Evolutionary conservation across 2,797 vertebrate genomes (phyloP).

Genomic region (Pangasius krempfi): DNA sequence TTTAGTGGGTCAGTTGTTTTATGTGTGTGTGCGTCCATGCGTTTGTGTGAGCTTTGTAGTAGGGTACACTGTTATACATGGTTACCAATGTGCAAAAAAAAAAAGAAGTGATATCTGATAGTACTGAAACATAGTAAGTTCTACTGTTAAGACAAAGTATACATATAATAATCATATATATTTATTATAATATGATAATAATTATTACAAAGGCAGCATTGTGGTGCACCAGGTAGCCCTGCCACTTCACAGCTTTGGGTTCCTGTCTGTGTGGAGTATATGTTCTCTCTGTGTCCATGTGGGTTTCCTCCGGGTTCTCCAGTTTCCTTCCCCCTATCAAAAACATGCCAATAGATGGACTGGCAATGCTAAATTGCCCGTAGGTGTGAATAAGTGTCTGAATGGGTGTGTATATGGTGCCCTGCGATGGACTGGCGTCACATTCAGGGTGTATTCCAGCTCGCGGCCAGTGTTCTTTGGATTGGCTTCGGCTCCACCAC

Average conservation of each 20-base stretch:
- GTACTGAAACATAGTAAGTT: not conserved
- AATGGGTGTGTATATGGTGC: too few relatives aligned
- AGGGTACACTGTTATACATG: not conserved
- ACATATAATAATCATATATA: not conserved
- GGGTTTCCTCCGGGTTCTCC: too few relatives aligned
- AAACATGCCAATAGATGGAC: too few relatives aligned
- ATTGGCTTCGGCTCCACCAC: too few relatives aligned
- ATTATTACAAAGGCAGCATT: not conserved
- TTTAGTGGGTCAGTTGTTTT: not conserved
- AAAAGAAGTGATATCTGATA: not conserved
- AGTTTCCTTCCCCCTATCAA: too few relatives aligned
- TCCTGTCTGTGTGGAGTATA: not conserved
- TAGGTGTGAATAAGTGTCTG: too few relatives aligned
- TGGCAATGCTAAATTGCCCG: too few relatives aligned
- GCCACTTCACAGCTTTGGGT: not conserved
- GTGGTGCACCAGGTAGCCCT: not conserved
- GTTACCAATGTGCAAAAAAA: not conserved
- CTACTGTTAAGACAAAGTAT: not conserved
- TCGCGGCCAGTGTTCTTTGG: too few relatives aligned
- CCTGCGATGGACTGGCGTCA: too few relatives aligned
- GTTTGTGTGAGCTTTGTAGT: not conserved
- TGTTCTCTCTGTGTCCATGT: too few relatives aligned
- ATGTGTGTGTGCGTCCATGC: not conserved
- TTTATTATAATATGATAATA: not conserved
- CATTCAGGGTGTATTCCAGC: too few relatives aligned